These are phyloP conservation scores for Ranitomeya variabilis DNA, from an alignment of 2,113 vertebrate genomes.

Conservation along the genomic window DNA sequence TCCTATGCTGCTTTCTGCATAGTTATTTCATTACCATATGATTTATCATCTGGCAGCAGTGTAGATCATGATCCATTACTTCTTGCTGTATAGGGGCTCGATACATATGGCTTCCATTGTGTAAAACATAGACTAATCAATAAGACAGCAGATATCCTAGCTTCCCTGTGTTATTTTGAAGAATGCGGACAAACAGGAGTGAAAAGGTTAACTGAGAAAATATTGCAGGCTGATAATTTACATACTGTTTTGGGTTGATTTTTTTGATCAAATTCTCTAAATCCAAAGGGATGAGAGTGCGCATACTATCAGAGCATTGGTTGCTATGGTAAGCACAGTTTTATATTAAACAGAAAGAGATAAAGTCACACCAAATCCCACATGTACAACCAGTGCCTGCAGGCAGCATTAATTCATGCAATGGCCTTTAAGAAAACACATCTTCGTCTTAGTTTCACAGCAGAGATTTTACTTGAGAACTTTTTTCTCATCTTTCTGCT, in stretches of 20 bases:
- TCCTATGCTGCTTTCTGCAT: neutral
- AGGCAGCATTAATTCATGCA: slow-evolving; percentile 54
- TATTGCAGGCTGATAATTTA: slow-evolving; percentile 50
- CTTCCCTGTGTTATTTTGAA: neutral
- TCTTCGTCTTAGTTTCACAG: slow-evolving; percentile 46
- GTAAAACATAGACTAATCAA: neutral
- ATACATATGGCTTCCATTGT: slow-evolving; percentile 13
- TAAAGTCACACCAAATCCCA: slow-evolving; percentile 54
- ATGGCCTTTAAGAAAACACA: slow-evolving; percentile 52
- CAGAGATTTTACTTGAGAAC: slow-evolving; percentile 29
- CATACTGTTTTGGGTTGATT: slow-evolving; percentile 50
- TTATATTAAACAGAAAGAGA: slow-evolving; percentile 60
- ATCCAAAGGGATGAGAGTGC: slow-evolving; percentile 48
- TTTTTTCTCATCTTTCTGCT: slow-evolving; percentile 16
- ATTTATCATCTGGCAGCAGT: neutral
- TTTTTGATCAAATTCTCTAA: slow-evolving; percentile 54
- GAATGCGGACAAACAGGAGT: neutral
- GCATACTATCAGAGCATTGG: slow-evolving; percentile 54
- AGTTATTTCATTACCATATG: no score
- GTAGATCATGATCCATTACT: slow-evolving; percentile 15
- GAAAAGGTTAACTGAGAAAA: slow-evolving; percentile 45
- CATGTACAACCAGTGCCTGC: slow-evolving; percentile 52
- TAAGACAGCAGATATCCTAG: neutral
- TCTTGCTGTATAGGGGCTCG: neutral
- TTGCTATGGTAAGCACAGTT: slow-evolving; percentile 57